Conservation (phyloP, 2,113 vertebrate species). For the Nothobranchius furzeri region DNA sequence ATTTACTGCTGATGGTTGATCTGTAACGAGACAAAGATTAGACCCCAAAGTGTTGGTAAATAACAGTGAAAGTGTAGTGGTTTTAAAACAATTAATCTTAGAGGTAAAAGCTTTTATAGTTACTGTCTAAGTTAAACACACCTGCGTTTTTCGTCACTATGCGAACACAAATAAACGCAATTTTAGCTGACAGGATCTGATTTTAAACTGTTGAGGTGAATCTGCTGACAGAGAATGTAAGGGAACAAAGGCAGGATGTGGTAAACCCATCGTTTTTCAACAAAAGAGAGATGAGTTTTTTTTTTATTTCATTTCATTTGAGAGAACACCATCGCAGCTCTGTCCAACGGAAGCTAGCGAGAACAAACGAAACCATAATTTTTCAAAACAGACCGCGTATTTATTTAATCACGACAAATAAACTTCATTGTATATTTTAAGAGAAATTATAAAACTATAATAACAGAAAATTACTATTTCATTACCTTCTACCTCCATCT, state of each 20-base stretch:
- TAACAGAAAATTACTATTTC: background rate
- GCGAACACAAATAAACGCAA: no score
- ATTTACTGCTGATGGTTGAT: conserved; percentile 7
- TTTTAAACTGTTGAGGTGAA: background rate
- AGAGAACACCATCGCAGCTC: conserved; percentile 18
- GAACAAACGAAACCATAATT: background rate
- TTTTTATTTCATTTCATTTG: background rate
- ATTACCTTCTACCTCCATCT: conserved; percentile 11
- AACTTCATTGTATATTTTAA: background rate
- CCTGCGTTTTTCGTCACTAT: no score
- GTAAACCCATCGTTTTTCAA: no score
- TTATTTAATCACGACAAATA: background rate
- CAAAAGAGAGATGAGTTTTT: background rate
- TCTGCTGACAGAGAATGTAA: no score
- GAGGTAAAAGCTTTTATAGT: background rate
- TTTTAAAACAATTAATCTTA: background rate
- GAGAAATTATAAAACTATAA: background rate
- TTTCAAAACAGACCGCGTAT: accelerated
- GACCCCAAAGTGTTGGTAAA: background rate
- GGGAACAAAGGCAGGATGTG: background rate
- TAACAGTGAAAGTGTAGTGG: background rate
- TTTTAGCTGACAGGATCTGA: no score
- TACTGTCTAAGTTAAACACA: background rate
- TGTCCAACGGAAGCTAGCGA: conserved; percentile 23
- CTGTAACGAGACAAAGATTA: conserved; percentile 43